Base-by-base conservation (phyloP, 2,113 vertebrate genomes). In the Oenanthe oenanthe region DNA sequence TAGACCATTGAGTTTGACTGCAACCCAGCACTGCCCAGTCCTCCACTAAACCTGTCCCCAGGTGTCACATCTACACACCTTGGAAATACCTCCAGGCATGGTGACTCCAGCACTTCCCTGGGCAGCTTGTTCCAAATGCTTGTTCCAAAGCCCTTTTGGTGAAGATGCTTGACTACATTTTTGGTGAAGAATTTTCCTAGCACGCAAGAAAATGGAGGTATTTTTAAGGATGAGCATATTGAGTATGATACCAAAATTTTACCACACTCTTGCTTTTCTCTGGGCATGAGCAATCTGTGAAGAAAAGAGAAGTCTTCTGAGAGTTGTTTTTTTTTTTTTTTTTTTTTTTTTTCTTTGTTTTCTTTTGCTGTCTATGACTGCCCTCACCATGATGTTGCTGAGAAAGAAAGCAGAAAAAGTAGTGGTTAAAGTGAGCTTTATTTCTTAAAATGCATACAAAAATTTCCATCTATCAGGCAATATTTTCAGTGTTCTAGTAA, bases 141-240 rank as follows among this genome's bases (percentile, higher is more conserved):
- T 56, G 48, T n/a, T n/a, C n/a, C n/a, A 17, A 2, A 25, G 20
- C 6, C 2, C 8, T 78, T 54, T 40, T 2, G 0, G 10, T 62
- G 19, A 62, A 54, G n/a, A 54, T 47, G 8, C 3, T 48, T 78
- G 24, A 9, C 11, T 47, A 40, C 2, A 5, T 6, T 54, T 40
- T 61, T 89, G 29, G 9, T 31, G 20, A 54, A 68, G n/a, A 68
- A 40, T 31, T 47, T 68, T 83, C 26, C 34, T 36, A 36, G 22
- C 12, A 56, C 5, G 5, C 25, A 70, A 16, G 17, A 62, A 74
- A 48, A 43, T 9, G 0, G 10, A 45, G 47, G 17, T n/a, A 48
- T 40, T 67, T 70, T 87, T 47, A 57, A 76, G 28, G 15, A 70
- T 17, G 28, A 13, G 5, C 1, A 29, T 67, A 91, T 80, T 73